These are phyloP conservation scores for Carapus acus DNA, from an alignment of 2,797 vertebrate species.

Conservation along the genomic window DNA sequence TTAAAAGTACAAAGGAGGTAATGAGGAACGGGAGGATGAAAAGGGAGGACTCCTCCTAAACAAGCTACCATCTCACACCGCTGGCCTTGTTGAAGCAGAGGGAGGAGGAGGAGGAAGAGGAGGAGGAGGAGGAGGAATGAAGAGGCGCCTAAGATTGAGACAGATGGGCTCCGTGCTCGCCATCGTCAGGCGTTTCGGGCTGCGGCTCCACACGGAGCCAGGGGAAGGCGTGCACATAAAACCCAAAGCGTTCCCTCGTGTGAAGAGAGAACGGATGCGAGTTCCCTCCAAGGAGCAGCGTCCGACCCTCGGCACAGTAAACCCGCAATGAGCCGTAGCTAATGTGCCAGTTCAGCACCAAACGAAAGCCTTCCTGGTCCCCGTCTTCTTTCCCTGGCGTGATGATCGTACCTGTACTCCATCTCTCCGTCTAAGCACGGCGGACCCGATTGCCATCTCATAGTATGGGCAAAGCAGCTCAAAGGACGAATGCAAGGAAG, in stretches of 20 bases:
- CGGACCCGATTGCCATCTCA: conserved; percentile 4
- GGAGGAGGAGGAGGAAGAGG: too few species aligned
- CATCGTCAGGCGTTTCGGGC: conserved; percentile 27
- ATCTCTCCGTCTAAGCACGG: not conserved
- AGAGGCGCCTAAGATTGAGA: conserved; percentile 13
- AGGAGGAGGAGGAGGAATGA: conserved; percentile 30
- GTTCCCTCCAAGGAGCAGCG: conserved; percentile 28
- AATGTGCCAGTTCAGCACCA: conserved; percentile 38
- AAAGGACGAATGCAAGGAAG: conserved; percentile 5
- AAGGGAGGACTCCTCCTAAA: conserved; percentile 7
- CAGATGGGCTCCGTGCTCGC: conserved; percentile 30
- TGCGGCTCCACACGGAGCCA: too few species aligned
- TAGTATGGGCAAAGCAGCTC: not conserved
- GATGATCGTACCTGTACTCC: not conserved
- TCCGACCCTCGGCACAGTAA: conserved; percentile 29
- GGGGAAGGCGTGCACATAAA: too few species aligned
- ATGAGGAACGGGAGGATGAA: conserved; percentile 5
- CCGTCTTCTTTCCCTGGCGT: conserved; percentile 9
- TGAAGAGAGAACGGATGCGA: conserved; percentile 35
- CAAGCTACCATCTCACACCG: conserved; percentile 17
- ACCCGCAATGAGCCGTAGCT: conserved; percentile 40
- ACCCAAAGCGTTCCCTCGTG: too few species aligned
- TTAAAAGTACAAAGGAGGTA: conserved; percentile 4
- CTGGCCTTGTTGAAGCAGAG: conserved; percentile 11
- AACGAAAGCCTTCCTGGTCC: conserved; percentile 24